These are phyloP conservation scores for Lamellibrachia satsuma DNA, from an alignment of 2,888 invertebrate species.

Conservation along the genomic window DNA sequence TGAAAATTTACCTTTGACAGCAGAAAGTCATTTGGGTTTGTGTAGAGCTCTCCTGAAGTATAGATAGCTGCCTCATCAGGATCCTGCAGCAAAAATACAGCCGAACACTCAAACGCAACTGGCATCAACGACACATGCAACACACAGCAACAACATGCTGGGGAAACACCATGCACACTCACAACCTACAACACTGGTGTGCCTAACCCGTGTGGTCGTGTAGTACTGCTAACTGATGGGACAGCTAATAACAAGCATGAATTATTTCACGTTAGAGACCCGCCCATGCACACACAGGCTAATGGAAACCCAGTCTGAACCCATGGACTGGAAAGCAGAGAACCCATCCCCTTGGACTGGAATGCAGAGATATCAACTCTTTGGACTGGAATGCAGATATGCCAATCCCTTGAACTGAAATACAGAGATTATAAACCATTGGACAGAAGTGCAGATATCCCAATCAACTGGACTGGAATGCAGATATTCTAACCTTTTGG, in stretches of 20 bases:
- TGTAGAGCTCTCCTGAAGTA: constrained; percentile 69
- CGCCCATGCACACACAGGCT: no score
- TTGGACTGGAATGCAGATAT: not conserved
- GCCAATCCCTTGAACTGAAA: no score
- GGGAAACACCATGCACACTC: constrained; percentile 8
- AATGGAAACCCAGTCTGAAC: not conserved
- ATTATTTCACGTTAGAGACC: no score
- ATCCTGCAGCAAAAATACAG: constrained; percentile 46
- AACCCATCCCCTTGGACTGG: not conserved
- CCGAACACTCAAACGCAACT: not conserved
- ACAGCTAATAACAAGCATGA: no score
- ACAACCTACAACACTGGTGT: not conserved
- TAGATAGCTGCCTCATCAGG: constrained; percentile 58
- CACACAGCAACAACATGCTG: not conserved
- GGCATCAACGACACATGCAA: constrained; percentile 30
- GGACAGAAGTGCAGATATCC: not conserved
- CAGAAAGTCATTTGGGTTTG: constrained; percentile 80
- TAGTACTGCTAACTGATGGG: no score
- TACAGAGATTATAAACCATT: no score
- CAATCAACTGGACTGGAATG: not conserved
- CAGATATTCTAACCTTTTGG: not conserved
- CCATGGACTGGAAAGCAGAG: no score
- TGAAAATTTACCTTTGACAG: constrained; percentile 64
- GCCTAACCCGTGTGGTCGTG: no score
- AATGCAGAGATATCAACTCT: no score